Evolutionary conservation across 2,113 vertebrate species (phyloP), one percentile per base, ranked within the genome.

Genomic region (Tetraodon nigroviridis): DNA sequence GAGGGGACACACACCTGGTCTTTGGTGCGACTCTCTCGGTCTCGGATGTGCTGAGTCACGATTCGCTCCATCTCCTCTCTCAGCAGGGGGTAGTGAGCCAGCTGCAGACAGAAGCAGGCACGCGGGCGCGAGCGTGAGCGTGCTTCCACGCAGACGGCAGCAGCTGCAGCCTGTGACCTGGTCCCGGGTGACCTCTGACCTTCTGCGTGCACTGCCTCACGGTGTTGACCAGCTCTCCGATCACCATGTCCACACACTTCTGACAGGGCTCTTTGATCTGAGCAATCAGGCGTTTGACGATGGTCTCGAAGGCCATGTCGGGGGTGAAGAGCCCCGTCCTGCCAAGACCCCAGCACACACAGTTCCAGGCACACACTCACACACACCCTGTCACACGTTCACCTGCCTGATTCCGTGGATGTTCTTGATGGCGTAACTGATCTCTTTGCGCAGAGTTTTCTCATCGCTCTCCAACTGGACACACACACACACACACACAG

Each of bases 31-130:
- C 90, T 94, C 79, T 99, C 97, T 2, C 95, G 85, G 64, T 99
- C 97, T 1, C 97, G 91, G 86, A 99, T 99, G 76, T 99, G 92
- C 48, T 96, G 96, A 13, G 96, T 98, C 47, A 99, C 96, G 0
- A 99, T 99, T 65, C 94, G 91, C 67, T 99, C 96, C 97, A 99
- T 99, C 87, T 99, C 97, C 74, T 99, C 97, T 20, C 97, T 91
- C 61, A 99, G 87, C 79, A 93, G 86, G 0, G 97, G 97, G 80
- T 97, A 99, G 66, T 99, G 97, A 82, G 94, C 95, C 75, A 99
- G 92, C 97, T 98, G 42, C 20, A 54, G 45, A 45, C 7, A 50
- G 6, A 14, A 20, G 4, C 7, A 47, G 3, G n/a, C 15, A 47
- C 2, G n/a, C n/a, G n/a, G 7, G 14, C 42, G 42, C 17, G 42